A percentile compares a stretch with the other conserved stretches of the same genome.
Evolutionary conservation across 1,140 invertebrate genomes (phyloP).

Genomic region (Orchestia grillus): DNA sequence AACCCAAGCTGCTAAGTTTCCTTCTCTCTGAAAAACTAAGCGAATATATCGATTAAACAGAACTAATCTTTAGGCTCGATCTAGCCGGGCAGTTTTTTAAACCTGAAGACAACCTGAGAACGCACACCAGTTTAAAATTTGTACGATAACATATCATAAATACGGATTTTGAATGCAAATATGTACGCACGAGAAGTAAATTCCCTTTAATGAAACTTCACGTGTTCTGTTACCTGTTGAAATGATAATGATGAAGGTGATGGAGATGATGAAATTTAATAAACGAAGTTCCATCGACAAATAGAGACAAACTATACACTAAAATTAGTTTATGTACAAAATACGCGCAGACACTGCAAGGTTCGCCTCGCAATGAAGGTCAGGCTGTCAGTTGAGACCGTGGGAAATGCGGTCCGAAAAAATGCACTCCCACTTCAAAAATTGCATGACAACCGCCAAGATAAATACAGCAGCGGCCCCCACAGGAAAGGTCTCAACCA

Average conservation of each 20-base stretch:
- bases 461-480: neutral
- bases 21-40: neutral
- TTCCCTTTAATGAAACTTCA: neutral
- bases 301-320: constrained; percentile 18
- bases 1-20: neutral
- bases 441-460: neutral
- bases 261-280: neutral
- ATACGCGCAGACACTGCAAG: neutral
- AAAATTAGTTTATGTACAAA: constrained; percentile 27
- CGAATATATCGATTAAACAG: neutral
- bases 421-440: neutral
- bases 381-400: neutral
- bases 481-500: neutral
- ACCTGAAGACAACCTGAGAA: neutral
- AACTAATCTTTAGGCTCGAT: neutral
- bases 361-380: neutral
- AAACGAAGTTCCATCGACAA: neutral
- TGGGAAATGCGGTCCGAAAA: neutral
- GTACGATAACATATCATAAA: neutral
- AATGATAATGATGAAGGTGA: neutral
- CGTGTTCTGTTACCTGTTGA: neutral
- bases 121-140: neutral
- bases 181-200: neutral
- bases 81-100: neutral
- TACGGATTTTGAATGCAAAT: neutral